These are phyloP conservation scores for Nephrotoma guestfalica DNA, from an alignment of 2,888 invertebrate species.

Conservation along the genomic window DNA sequence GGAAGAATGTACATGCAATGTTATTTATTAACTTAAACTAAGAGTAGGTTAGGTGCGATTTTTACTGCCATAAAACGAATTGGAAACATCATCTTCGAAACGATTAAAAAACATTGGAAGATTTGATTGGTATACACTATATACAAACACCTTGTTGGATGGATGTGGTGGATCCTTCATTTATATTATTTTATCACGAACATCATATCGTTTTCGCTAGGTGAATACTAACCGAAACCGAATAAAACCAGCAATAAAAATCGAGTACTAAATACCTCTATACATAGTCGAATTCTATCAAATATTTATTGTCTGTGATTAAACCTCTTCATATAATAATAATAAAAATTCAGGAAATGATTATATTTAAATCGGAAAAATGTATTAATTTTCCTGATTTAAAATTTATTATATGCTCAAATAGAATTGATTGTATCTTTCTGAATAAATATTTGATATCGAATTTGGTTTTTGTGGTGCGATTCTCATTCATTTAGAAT, in stretches of 20 bases:
- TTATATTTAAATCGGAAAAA: not conserved
- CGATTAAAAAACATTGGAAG: not conserved
- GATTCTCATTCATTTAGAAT: not conserved
- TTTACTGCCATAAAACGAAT: not conserved
- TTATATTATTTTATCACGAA: not conserved
- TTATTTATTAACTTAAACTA: not conserved
- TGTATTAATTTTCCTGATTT: not conserved
- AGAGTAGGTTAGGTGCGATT: not conserved
- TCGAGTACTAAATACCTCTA: not conserved
- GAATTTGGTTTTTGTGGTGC: not conserved
- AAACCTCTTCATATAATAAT: not conserved
- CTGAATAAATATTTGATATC: not conserved
- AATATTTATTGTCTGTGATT: not conserved
- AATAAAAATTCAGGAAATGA: not conserved
- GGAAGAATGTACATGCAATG: not conserved
- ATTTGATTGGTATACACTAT: not conserved
- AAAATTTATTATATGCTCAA: not conserved
- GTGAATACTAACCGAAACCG: not conserved
- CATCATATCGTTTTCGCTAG: not conserved
- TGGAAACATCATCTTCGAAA: not conserved
- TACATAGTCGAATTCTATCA: not conserved
- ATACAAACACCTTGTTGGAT: not conserved
- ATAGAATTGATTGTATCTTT: not conserved
- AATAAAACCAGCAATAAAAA: not conserved
- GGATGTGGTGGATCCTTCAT: not conserved